Base-by-base conservation (phyloP, 35 echinoderm and acorn worm genomes). In the Strongylocentrotus purpuratus region DNA sequence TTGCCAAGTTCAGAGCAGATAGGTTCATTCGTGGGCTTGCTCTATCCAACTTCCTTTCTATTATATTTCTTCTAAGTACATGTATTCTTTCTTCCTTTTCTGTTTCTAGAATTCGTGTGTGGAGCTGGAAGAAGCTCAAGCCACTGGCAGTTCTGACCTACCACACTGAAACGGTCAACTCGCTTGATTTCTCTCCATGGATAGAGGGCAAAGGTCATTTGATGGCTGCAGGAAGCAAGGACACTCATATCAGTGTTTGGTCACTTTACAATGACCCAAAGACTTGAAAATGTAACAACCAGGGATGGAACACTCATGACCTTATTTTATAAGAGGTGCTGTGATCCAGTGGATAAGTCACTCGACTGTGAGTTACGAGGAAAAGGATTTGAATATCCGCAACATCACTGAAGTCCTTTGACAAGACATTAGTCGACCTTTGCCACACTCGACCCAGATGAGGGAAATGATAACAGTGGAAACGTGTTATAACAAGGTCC, bases 171-270 rank as follows among this genome's bases (percentile, higher is more conserved):
- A 97, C 94, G 13, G 95, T 97, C 71, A 87, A 97, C 47, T 88
- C 94, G 32, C n/a, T 99, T 31, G 94, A 94, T 17, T 99, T 97
- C 86, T 99, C 98, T 15, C 7, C 25, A 32, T 65, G 86, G 5
- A 31, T 96, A 12, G 31, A 60, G 5, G 85, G 92, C n/a, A 95
- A 96, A 93, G n/a, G 65, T 25, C 85, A 94, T 14, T 71, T 97
- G n/a, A 71, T 99, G 28, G 98, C 98, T 22, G 98, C 95, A 15
- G 98, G 98, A 2, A 96, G 95, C 14, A 99, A 99, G 50, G 98
- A 99, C 86, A 97, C 95, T 47, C 96, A 97, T 41, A 99, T 99
- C 31, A 99, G 98, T 97, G 48, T 99, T 14, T 99, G 98, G 98
- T 97, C 98, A 87, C 87, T 99, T 55, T 99, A 99, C 86, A 96